A percentile compares a stretch with the other conserved stretches of the same genome.
phyloP scores from a whole-genome alignment of 2,888 invertebrate species.

The Acleris laterana region DNA sequence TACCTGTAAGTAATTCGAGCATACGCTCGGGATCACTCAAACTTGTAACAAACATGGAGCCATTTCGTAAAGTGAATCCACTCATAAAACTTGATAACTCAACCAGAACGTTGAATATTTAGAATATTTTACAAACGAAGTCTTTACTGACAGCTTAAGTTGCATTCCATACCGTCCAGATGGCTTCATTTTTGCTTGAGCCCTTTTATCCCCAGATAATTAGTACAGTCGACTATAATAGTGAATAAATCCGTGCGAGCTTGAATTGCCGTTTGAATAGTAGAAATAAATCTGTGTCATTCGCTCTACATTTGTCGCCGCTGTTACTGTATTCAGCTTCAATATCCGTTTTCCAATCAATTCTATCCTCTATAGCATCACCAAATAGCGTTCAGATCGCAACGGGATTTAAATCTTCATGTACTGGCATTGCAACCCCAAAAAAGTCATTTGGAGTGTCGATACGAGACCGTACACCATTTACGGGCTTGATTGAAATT shows the following conservation, averaged over 20 bases:
- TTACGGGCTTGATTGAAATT: conserved; percentile 83
- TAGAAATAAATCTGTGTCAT: conserved; percentile 81
- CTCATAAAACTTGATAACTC: conserved; percentile 45
- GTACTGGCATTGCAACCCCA: conserved; percentile 64
- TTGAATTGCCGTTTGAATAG: conserved; percentile 76
- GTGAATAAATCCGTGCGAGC: conserved; percentile 68
- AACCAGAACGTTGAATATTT: conserved; percentile 35
- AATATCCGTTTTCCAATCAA: conserved; percentile 44
- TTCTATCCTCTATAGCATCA: conserved; percentile 46
- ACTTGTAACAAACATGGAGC: conserved; percentile 32
- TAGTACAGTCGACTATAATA: conserved; percentile 60
- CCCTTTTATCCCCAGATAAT: conserved; percentile 71
- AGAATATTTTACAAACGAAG: conserved; percentile 44
- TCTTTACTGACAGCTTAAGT: conserved; percentile 39
- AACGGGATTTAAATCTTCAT: conserved; percentile 44
- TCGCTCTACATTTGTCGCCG: conserved; percentile 66
- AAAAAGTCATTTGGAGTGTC: conserved; percentile 80
- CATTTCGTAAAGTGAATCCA: conserved; percentile 45
- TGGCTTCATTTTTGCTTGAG: conserved; percentile 61
- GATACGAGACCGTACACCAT: conserved; percentile 80
- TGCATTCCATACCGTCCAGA: conserved; percentile 52
- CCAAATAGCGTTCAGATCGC: conserved; percentile 52
- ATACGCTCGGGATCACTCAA: conserved; percentile 18
- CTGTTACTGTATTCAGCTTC: conserved; percentile 53
- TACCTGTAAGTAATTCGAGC: conserved; percentile 26